phyloP scores from a whole-genome alignment of 2,797 vertebrate species.

The Parotocinclus haroldoi region DNA sequence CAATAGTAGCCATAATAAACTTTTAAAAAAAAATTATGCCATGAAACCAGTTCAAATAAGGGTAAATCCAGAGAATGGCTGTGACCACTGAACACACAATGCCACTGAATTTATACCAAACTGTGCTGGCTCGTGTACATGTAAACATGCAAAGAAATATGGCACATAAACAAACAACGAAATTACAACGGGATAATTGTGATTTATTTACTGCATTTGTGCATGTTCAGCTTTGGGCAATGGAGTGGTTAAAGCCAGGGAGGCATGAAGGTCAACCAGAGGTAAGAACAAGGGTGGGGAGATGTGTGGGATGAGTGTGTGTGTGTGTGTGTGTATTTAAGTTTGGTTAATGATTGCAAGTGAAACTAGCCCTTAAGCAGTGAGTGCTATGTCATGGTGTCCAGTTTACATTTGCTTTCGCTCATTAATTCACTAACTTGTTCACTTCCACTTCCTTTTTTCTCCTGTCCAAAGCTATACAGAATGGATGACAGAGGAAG shows the following conservation, averaged over 20 bases:
- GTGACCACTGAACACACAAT: slow-evolving; percentile 51
- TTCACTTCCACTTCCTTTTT: slow-evolving; percentile 11
- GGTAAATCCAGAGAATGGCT: slow-evolving; percentile 9
- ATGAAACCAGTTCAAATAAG: slow-evolving; percentile 3
- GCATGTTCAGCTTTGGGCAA: slow-evolving; percentile 51
- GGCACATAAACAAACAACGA: background rate
- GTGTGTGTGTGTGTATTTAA: background rate
- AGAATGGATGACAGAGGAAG: slow-evolving; percentile 3
- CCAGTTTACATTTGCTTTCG: slow-evolving; percentile 17
- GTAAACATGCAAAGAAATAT: background rate
- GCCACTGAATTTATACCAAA: slow-evolving; percentile 36
- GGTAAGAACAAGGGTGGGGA: slow-evolving; percentile 62
- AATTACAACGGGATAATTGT: slow-evolving; percentile 29
- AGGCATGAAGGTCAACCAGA: slow-evolving; percentile 61
- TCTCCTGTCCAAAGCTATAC: background rate
- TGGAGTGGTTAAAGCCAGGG: slow-evolving; percentile 50
- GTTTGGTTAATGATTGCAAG: slow-evolving; percentile 51
- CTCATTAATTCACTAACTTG: slow-evolving; percentile 22
- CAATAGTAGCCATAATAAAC: no score
- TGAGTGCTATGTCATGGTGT: slow-evolving; percentile 19
- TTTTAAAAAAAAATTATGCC: no score
- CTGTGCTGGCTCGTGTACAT: background rate
- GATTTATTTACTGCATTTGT: slow-evolving; percentile 47
- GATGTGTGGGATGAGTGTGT: slow-evolving; percentile 21
- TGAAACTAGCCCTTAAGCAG: slow-evolving; percentile 33